Evolutionary conservation across 2,888 invertebrate genomes (phyloP), one percentile per base, ranked within the genome.

Genomic region (Patella caerulea): DNA sequence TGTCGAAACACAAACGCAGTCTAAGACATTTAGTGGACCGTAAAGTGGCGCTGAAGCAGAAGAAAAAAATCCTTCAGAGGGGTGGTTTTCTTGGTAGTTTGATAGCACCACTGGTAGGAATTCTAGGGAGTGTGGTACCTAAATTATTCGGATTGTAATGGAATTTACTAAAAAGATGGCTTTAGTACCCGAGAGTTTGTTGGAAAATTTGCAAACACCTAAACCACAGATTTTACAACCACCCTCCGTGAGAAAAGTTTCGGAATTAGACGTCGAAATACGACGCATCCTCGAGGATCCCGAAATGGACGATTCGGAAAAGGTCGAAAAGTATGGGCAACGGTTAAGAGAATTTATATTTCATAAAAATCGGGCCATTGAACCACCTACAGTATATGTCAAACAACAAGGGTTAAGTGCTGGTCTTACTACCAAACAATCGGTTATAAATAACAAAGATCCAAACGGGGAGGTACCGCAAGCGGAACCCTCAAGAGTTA

Each of bases 71-170:
- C 53, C 15, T 69, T 55, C 52, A 73, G 53, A 59, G 71, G 71
- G 71, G 74, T 19, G 75, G 73, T 14, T 72, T 75, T 65, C 2
- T 75, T 7, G 55, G 70, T 19, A 71, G 19, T 34, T 45, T 34
- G 12, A 29, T 9, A 71, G 70, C 19, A n/a, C 70, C 55, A 55
- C 54, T 52, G 7, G 56, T 29, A 34, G 72, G 3, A 14, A 55
- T 9, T n/a, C 59, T 34, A 29, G 76, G 71, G 7, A 53, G 52
- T 19, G 55, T 55, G 55, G 55, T 55, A 12, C 55, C 55, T 17
- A 24, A 24, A 24, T 24, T 24, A 24, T 24, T 24, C 24, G 24
- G 24, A 24, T 24, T 24, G 24, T 24, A 24, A 24, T 24, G 24
- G 24, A 24, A 24, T 34, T 34, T 34, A 34, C 34, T 34, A 34